Conservation (phyloP, 30 jellyfish, hydroid and myxozoan species). For the Sanderia malayensis region DNA sequence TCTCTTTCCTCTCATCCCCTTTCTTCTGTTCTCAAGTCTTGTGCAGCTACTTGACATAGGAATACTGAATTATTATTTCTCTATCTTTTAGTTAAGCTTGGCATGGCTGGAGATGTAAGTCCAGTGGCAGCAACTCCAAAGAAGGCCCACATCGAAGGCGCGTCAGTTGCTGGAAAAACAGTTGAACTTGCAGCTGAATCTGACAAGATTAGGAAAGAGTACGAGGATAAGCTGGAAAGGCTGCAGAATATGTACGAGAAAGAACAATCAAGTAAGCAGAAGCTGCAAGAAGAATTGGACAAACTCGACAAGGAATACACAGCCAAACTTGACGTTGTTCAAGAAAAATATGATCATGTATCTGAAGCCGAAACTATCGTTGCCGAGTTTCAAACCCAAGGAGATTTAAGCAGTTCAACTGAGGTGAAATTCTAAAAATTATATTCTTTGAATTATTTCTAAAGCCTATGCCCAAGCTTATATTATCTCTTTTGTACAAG, state of each 20-base stretch:
- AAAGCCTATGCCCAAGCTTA: too few species aligned
- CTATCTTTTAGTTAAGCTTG: slow-evolving; percentile 72
- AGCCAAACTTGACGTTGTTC: slow-evolving; percentile 55
- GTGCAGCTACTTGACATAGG: too few species aligned
- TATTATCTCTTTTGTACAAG: too few species aligned
- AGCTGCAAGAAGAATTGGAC: slow-evolving; percentile 73
- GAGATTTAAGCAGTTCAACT: slow-evolving; percentile 3
- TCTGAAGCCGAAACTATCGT: slow-evolving; percentile 59
- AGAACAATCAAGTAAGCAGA: slow-evolving; percentile 82
- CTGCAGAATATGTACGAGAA: slow-evolving; percentile 73
- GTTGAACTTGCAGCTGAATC: slow-evolving; percentile 70
- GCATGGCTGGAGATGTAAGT: slow-evolving; percentile 54
- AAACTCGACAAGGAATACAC: slow-evolving; percentile 69
- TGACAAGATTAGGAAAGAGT: slow-evolving; percentile 69
- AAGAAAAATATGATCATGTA: slow-evolving; percentile 52
- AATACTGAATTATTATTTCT: too few species aligned
- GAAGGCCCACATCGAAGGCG: slow-evolving; percentile 46
- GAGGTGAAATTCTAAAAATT: too few species aligned
- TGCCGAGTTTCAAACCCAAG: slow-evolving; percentile 56
- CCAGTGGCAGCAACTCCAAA: slow-evolving; percentile 40
- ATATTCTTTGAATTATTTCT: too few species aligned
- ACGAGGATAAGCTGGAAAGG: slow-evolving; percentile 70
- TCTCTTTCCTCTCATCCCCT: too few species aligned
- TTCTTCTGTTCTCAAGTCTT: too few species aligned
- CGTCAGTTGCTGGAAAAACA: slow-evolving; percentile 34